Evolutionary conservation across 37 sponge, comb jelly and placozoan genomes (phyloP), one percentile per base, ranked within the genome.

Genomic region (Theonella swinhoei): DNA sequence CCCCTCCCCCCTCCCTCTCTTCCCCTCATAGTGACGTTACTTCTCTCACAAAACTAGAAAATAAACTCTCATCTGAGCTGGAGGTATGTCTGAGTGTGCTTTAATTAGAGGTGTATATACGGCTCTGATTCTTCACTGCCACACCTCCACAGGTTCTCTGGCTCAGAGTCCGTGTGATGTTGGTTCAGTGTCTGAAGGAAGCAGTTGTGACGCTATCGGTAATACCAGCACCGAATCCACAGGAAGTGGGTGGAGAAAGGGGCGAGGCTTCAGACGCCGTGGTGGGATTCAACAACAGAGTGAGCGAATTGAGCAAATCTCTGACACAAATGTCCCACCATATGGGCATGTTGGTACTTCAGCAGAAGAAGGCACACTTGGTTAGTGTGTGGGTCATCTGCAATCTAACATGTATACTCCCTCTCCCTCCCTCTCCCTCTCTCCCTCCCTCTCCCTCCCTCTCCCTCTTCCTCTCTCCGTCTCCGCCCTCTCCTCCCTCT

Each of bases 181-280:
- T 88, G 25, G 54, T 84, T 17, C 68, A 76, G 69, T 84, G 85
- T 26, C 43, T 84, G 58, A 62, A 65, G 29, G 31, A 75, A 24
- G 64, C 75, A 5, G 71, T 81, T 20, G 30, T 65, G 5, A 65
- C 66, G 5, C 4, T 65, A n/a, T 11, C 66, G 19, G 19, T n/a
- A 23, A n/a, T 7, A 5, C 29, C 25, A 20, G 24, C 66, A 8
- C 19, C 66, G 24, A 26, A 11, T 5, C 66, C 29, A 65, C 25
- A 23, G 66, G 66, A 29, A 40, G 28, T 73, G 74, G 47, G 39
- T 25, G 24, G 47, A 24, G 4, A 22, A 40, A 64, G 47, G 39
- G 67, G 31, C 37, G 67, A 42, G 26, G 79, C 32, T 7, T 3
- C 19, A 61, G 61, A 54, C 19, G 76, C 43, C 19, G 61, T 47